phyloP scores from a whole-genome alignment of 2,797 vertebrate species.

The Rhinatrema bivittatum region DNA sequence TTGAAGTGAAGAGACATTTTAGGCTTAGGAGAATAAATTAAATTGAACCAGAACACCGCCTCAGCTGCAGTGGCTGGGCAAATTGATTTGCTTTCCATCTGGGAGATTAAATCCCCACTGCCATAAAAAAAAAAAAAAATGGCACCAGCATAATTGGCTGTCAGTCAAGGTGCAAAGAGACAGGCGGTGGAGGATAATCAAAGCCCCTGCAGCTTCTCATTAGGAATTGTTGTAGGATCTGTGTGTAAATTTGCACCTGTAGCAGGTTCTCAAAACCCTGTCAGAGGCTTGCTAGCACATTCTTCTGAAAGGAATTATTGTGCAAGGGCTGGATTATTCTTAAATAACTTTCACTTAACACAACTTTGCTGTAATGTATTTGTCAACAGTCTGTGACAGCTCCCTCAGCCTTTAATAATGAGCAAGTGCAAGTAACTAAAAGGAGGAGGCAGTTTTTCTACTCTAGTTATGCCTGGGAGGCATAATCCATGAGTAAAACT shows the following conservation, averaged over 20 bases:
- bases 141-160: slow-evolving; percentile 71
- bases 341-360: slow-evolving; percentile 23
- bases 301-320: slow-evolving; percentile 3
- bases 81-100: slow-evolving; percentile 89
- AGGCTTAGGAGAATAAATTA: slow-evolving; percentile 87
- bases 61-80: slow-evolving; percentile 74
- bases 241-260: slow-evolving; percentile 45
- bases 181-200: slow-evolving; percentile 47
- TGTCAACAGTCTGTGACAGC: slow-evolving; percentile 34
- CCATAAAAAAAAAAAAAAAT: too few species aligned
- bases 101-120: slow-evolving; percentile 78
- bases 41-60: slow-evolving; percentile 66
- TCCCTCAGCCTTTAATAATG: slow-evolving; percentile 19
- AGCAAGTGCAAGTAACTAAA: slow-evolving; percentile 13
- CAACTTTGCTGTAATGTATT: slow-evolving; percentile 25
- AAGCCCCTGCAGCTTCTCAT: slow-evolving; percentile 57
- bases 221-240: slow-evolving; percentile 50
- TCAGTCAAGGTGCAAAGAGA: slow-evolving; percentile 58
- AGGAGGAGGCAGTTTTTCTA: slow-evolving; percentile 1
- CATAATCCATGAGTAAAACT: slow-evolving; percentile 4
- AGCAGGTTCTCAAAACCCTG: slow-evolving; percentile 22
- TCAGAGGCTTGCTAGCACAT: slow-evolving; percentile 18
- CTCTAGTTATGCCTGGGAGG: slow-evolving; percentile 9
- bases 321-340: slow-evolving; percentile 19
- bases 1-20: slow-evolving; percentile 67